Conservation (phyloP, 2,113 vertebrate species). For the Miniopterus natalensis region DNA sequence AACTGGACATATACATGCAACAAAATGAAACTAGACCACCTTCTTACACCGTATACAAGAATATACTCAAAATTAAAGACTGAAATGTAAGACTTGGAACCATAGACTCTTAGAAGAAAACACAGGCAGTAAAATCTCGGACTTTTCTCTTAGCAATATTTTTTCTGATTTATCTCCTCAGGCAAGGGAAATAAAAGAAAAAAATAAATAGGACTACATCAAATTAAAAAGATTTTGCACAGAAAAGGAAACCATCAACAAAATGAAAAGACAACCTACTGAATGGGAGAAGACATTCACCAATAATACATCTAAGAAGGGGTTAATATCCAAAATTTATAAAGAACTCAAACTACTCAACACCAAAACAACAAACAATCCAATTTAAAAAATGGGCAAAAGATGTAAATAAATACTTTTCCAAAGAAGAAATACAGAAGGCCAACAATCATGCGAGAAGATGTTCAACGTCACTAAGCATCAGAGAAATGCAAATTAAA, state of each 20-base stretch:
- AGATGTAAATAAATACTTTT: background rate
- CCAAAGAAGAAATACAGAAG: background rate
- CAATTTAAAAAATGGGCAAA: background rate
- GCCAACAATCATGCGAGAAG: background rate
- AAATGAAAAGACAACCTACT: background rate
- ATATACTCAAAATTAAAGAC: background rate
- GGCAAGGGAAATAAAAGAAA: background rate
- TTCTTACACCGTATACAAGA: background rate
- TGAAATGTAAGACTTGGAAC: background rate
- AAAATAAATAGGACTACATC: background rate
- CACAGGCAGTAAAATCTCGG: background rate
- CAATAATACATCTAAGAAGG: background rate
- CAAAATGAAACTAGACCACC: background rate
- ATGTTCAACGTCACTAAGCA: background rate
- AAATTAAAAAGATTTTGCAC: background rate
- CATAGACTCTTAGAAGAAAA: background rate
- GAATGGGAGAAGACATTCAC: background rate
- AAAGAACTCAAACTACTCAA: background rate
- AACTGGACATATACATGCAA: background rate
- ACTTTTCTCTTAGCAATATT: background rate
- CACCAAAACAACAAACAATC: background rate
- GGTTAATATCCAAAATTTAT: background rate
- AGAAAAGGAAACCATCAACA: background rate
- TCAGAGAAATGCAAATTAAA: background rate
- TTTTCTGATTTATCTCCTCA: background rate